phyloP scores from a whole-genome alignment of 2,888 invertebrate genomes.

The Ptychoptera albimana region DNA sequence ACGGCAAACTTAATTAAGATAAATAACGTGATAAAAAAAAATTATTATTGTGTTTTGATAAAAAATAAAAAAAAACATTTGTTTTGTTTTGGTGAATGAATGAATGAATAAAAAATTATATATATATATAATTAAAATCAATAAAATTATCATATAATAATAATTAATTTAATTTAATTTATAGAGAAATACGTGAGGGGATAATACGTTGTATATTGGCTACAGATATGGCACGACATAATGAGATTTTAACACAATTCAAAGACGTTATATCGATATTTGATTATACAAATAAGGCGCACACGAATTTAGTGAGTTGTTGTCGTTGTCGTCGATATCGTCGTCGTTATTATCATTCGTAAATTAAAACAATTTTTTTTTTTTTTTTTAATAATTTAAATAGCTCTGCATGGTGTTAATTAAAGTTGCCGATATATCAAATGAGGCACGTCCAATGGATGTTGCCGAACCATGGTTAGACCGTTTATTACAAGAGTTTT shows the following conservation, averaged over 20 bases:
- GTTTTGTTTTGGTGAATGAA: too few relatives aligned
- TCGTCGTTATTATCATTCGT: background rate
- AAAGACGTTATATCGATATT: conserved; percentile 47
- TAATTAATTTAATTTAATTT: conserved; percentile 12
- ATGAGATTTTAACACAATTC: conserved; percentile 58
- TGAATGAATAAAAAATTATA: too few relatives aligned
- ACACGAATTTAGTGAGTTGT: conserved; percentile 50
- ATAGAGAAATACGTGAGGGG: conserved; percentile 51
- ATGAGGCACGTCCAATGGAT: conserved; percentile 67
- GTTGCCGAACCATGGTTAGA: conserved; percentile 74
- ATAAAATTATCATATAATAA: too few relatives aligned
- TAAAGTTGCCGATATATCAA: conserved; percentile 72
- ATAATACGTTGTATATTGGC: conserved; percentile 64
- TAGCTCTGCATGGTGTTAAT: conserved; percentile 65
- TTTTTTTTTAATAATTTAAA: too few relatives aligned
- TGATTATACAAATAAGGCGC: conserved; percentile 49
- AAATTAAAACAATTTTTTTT: background rate
- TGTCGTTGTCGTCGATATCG: background rate
- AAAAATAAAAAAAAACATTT: too few relatives aligned
- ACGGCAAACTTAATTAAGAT: too few relatives aligned
- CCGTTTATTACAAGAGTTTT: conserved; percentile 50
- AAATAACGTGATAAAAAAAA: too few relatives aligned
- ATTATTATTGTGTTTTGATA: too few relatives aligned
- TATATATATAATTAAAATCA: too few relatives aligned
- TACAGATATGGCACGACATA: conserved; percentile 65